Percentiles rank a stretch among this genome's conserved stretches.
Conservation (phyloP, 2,797 vertebrate genomes). For the Oryzias dopingdopingensis region DNA sequence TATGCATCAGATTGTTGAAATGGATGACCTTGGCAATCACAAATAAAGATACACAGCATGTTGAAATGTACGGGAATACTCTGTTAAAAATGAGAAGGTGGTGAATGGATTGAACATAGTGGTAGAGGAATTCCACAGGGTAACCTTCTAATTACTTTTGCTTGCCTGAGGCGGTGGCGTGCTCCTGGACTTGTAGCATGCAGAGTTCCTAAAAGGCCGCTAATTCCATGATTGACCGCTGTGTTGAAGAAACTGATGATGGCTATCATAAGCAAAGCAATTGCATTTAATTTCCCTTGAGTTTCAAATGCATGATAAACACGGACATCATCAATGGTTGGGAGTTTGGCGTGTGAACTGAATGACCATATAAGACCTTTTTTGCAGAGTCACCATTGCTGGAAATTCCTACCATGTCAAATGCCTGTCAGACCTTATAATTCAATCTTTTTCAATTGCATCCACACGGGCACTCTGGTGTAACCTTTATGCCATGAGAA, state of each 20-base stretch:
- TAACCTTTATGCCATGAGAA: slow-evolving; percentile 14
- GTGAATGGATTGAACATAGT: slow-evolving; percentile 52
- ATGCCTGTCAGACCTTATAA: slow-evolving; percentile 5
- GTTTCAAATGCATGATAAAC: slow-evolving; percentile 76
- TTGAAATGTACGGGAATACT: slow-evolving; percentile 73
- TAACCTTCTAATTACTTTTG: slow-evolving; percentile 80
- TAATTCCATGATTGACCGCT: slow-evolving; percentile 78
- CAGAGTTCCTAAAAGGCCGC: slow-evolving; percentile 68
- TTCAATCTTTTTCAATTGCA: slow-evolving; percentile 35
- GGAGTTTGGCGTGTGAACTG: slow-evolving; percentile 63
- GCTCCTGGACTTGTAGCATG: slow-evolving; percentile 68
- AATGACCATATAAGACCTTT: slow-evolving; percentile 31
- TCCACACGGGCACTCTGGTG: slow-evolving; percentile 10
- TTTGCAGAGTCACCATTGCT: slow-evolving; percentile 26
- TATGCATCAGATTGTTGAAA: too few relatives aligned
- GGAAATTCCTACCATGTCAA: neutral
- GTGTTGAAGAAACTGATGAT: slow-evolving; percentile 71
- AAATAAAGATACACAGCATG: slow-evolving; percentile 5
- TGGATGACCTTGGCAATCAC: too few relatives aligned
- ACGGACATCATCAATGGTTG: slow-evolving; percentile 76
- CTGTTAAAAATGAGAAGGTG: slow-evolving; percentile 51
- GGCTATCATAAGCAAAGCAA: slow-evolving; percentile 69
- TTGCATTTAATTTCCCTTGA: slow-evolving; percentile 77
- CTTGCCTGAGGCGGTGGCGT: slow-evolving; percentile 68
- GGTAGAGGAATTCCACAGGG: slow-evolving; percentile 76